A percentile compares a stretch with the other conserved stretches of the same genome.
phyloP scores from a whole-genome alignment of 2,888 invertebrate genomes.

The Agelastica alni region DNA sequence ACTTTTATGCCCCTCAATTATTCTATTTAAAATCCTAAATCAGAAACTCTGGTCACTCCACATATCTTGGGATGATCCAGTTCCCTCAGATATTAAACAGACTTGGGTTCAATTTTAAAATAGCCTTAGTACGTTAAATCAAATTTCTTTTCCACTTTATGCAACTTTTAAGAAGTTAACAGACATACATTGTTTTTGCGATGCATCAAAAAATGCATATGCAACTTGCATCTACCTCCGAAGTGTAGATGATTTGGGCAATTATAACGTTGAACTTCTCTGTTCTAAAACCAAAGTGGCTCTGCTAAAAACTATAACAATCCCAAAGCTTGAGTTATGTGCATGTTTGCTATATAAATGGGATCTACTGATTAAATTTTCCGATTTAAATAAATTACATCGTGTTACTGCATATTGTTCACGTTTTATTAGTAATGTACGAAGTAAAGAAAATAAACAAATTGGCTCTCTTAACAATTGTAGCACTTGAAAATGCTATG shows the following conservation, averaged over 20 bases:
- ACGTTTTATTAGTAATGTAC: too few relatives aligned
- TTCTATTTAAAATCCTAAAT: neutral
- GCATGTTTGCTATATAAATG: neutral
- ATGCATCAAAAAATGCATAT: neutral
- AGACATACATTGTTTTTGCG: neutral
- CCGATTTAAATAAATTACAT: neutral
- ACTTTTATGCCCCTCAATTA: neutral
- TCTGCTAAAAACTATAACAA: neutral
- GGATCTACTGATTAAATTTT: neutral
- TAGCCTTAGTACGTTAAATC: neutral
- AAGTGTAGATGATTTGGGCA: neutral
- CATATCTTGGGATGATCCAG: neutral
- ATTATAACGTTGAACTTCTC: neutral
- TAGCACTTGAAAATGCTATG: neutral
- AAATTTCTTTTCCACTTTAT: neutral
- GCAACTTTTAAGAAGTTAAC: neutral
- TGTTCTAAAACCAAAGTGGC: slow-evolving; percentile 3
- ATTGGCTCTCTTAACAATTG: neutral
- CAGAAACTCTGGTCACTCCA: neutral
- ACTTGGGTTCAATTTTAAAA: neutral
- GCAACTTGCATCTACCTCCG: neutral
- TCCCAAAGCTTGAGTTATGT: too few relatives aligned
- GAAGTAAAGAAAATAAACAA: neutral
- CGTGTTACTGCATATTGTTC: neutral
- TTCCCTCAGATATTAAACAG: neutral